Base-by-base conservation (phyloP, 2,113 vertebrate genomes). In the Zapornia atra region DNA sequence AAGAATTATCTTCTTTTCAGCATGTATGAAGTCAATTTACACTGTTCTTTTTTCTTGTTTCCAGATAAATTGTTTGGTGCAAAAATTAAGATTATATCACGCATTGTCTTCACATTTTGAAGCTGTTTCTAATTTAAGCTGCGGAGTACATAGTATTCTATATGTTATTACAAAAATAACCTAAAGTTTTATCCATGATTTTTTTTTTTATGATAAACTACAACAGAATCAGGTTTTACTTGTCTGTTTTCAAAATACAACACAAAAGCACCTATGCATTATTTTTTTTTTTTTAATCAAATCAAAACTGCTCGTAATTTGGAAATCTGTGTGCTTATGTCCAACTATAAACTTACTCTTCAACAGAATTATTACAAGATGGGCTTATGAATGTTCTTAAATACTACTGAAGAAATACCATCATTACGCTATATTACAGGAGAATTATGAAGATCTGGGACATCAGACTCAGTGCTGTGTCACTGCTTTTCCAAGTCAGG, bases 1-100 rank as follows among this genome's bases (percentile, higher is more conserved):
- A 12, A 38, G 7, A 50, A n/a, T 14, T n/a, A 46, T 65, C n/a
- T 82, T 86, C 34, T 1, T 0, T 61, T 89, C 1, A 2, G 14
- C 12, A 46, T 8, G 7, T 68, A 73, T 34, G 4, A 60, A n/a
- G 10, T 21, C 26, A 68, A 28, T 50, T 65, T 31, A 63, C 25
- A 61, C 10, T 1, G 2, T 42, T 40, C 57, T 87, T 42, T 42
- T 54, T 87, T 80, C 18, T 73, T 33, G 12, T 15, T 77, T 56
- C 48, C 42, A 36, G 6, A 15, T 91, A 63, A 82, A 22, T 13
- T 1, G 18, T 34, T 83, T 82, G 20, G 25, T 69, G 46, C 13
- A 81, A 57, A 26, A 91, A 33, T 42, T 42, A 42, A 20, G 64
- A 63, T 78, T 81, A 57, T 38, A 36, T 60, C 13, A 60, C 5